Evolutionary conservation across 92 coral and sea anemone genomes (phyloP).

Genomic region (Zoanthus solanderi): DNA sequence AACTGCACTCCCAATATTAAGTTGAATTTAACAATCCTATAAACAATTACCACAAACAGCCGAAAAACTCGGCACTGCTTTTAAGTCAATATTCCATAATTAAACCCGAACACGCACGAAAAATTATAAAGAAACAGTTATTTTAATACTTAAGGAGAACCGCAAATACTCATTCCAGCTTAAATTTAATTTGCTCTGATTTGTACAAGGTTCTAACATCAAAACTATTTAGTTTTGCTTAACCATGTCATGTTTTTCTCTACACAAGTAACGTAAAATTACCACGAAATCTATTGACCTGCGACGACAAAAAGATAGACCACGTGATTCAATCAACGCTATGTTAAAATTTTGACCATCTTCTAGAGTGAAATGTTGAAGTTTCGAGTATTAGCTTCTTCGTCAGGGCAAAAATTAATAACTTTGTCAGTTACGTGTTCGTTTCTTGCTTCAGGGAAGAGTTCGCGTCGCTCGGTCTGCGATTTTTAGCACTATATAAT

Average conservation of each 20-base stretch:
- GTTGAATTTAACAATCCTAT: no score
- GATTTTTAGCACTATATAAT: not conserved
- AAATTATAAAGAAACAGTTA: not conserved
- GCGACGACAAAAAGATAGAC: not conserved
- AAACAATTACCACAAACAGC: not conserved
- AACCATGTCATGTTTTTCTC: not conserved
- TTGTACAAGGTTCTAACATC: not conserved
- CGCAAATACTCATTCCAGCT: not conserved
- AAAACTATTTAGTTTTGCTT: no score
- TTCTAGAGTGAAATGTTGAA: no score
- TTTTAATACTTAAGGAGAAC: not conserved
- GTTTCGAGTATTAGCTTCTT: no score
- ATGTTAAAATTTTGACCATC: no score
- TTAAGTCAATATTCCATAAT: not conserved
- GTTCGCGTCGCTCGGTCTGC: slow-evolving; percentile 15
- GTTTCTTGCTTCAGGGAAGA: not conserved
- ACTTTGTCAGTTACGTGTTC: not conserved
- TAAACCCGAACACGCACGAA: not conserved
- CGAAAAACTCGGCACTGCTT: not conserved
- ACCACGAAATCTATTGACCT: not conserved
- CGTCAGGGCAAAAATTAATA: not conserved
- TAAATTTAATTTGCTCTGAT: not conserved
- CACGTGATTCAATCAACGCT: no score
- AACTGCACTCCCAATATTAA: no score
- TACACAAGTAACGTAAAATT: not conserved